A percentile compares a stretch with the other conserved stretches of the same genome.
These are phyloP conservation scores for Macrotus californicus DNA, from an alignment of 2,113 vertebrate species.

Conservation along the genomic window DNA sequence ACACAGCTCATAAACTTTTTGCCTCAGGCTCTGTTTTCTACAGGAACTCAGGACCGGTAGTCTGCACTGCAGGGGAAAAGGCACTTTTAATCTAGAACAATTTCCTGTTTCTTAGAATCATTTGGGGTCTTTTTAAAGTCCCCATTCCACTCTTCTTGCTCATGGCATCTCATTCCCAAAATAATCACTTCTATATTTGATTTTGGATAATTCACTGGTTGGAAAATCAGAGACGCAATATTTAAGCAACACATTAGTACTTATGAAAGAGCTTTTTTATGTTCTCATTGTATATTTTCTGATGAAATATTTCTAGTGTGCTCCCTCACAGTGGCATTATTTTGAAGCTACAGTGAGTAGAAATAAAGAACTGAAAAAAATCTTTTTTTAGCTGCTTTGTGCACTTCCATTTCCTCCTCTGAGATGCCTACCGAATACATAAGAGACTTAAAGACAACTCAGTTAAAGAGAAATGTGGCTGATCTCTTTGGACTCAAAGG, in stretches of 20 bases:
- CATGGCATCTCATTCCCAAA: background rate
- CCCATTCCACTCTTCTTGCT: background rate
- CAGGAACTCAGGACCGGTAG: background rate
- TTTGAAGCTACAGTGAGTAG: background rate
- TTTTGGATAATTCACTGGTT: slow-evolving; percentile 21
- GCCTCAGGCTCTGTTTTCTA: background rate
- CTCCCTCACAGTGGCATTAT: background rate
- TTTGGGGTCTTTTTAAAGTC: background rate
- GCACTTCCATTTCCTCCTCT: background rate
- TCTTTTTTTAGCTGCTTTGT: background rate
- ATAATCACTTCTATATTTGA: slow-evolving; percentile 33
- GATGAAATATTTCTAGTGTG: background rate
- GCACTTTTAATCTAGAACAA: background rate
- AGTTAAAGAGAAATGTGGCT: background rate
- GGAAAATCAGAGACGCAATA: slow-evolving; percentile 23
- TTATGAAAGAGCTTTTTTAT: background rate
- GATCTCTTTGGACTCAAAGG: background rate
- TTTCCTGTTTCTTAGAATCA: background rate
- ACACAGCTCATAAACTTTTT: background rate
- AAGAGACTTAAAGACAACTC: background rate
- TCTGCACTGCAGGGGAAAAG: background rate
- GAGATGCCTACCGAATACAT: background rate
- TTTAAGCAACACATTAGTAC: slow-evolving; percentile 35
- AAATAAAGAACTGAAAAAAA: background rate
- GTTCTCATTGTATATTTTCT: slow-evolving; percentile 40